Conservation (phyloP, 2,888 invertebrate species). For the Cancer borealis region DNA sequence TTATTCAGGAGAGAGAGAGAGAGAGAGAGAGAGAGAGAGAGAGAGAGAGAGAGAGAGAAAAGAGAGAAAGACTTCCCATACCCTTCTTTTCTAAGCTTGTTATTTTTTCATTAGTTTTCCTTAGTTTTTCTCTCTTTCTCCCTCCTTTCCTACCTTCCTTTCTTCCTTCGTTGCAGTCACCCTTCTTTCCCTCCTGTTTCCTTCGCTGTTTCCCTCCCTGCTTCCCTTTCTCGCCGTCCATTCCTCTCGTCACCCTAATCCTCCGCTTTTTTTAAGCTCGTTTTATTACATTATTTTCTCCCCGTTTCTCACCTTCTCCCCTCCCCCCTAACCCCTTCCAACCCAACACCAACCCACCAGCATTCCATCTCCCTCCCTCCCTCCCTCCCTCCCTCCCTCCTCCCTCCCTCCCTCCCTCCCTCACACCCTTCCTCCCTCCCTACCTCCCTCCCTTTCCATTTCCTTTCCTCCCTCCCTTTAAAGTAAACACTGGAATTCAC, state of each 20-base stretch:
- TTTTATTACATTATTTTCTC: conserved; percentile 11
- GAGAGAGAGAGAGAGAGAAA: no score
- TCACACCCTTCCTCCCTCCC: not conserved
- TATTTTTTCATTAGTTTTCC: not conserved
- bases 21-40: conserved; percentile 24
- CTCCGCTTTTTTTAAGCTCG: not conserved
- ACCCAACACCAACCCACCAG: not conserved
- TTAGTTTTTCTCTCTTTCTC: not conserved
- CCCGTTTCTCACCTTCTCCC: not conserved
- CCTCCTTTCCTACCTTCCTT: not conserved
- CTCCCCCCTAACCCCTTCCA: not conserved
- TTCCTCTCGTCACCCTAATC: not conserved
- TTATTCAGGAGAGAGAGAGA: conserved; percentile 13
- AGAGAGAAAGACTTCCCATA: not conserved
- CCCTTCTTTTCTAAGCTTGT: not conserved
- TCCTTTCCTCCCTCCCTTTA: not conserved
- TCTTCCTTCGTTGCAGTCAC: not conserved
- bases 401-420: not conserved
- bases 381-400: not conserved
- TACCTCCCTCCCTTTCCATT: not conserved
- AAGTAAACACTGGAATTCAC: not conserved
- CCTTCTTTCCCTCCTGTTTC: not conserved
- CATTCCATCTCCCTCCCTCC: not conserved
- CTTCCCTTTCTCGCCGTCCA: not conserved
- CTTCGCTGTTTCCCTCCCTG: not conserved